Conservation (phyloP, 1,140 invertebrate species). For the Samia ricini region DNA sequence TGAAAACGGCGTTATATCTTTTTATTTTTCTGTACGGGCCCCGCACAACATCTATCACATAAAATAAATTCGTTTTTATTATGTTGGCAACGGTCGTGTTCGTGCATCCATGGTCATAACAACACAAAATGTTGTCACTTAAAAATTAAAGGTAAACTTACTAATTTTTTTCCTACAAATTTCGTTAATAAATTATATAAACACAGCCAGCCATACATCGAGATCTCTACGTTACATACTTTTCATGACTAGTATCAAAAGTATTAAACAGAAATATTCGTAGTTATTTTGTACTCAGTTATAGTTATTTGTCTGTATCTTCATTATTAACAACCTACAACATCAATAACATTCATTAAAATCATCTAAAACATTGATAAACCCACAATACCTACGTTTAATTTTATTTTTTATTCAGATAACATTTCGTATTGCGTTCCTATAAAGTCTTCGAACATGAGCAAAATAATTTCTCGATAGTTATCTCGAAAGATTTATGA, state of each 20-base stretch:
- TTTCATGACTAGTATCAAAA: conserved; percentile 35
- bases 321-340: not conserved
- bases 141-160: conserved; percentile 11
- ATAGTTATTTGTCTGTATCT: conserved; percentile 9
- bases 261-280: conserved; percentile 6
- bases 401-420: not conserved
- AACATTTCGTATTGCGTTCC: not conserved
- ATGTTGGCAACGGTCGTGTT: conserved; percentile 15
- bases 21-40: not conserved
- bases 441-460: not conserved
- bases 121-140: not conserved
- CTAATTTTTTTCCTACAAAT: not conserved
- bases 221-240: conserved; percentile 44
- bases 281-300: conserved; percentile 40
- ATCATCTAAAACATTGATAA: conserved; percentile 1
- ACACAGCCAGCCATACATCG: conserved; percentile 70
- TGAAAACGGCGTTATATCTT: not conserved
- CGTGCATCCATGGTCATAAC: not conserved
- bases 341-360: not conserved
- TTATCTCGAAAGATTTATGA: not conserved
- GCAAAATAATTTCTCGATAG: not conserved
- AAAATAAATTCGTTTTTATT: conserved; percentile 61
- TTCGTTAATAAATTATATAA: conserved; percentile 18
- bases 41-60: conserved; percentile 32
- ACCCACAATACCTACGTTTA: not conserved